Base-by-base conservation (phyloP, 2,888 invertebrate species). In the Digitonthophagus gazella region DNA sequence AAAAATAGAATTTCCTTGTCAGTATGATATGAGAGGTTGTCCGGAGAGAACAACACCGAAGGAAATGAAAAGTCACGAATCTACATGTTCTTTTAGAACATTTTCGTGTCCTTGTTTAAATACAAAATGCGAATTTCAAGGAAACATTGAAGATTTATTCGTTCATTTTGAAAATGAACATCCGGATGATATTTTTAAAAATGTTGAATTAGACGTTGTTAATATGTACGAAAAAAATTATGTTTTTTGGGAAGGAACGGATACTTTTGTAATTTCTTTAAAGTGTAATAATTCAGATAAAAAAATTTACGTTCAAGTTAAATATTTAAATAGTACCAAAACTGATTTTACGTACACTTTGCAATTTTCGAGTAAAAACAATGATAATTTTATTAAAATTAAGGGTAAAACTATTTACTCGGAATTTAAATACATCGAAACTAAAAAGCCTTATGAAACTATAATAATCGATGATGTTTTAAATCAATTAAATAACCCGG, bases 161-260 rank as follows among this genome's bases (percentile, higher is more conserved):
- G 74, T 76, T 4, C 81, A 81, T 74, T 79, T 76, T 69, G 75
- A 78, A 71, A 69, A 73, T 0, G 69, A 72, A 22, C 81, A 81
- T 72, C 73, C 75, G 1, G 68, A 72, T 3, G 74, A 76, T 58
- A 71, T 79, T n/a, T 66, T 80, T 61, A 74, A 72, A 54, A 73
- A 77, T 56, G 78, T 81, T 69, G 80, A 81, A 73, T 58, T 81
- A 6, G 77, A 80, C 75, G 76, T 80, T 58, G 58, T 79, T 5
- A 76, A 77, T 66, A 75, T 72, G 15, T 78, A 80, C 65, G 76
- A 76, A 18, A 78, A 77, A 67, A 76, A 77, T 71, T 79, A 76
- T 72, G 65, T 81, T 8, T 67, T 80, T 44, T 72, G 74, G 1
- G 75, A 75, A 71, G 71, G 72, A 11, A 78, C 78, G 15, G 75